Base-by-base conservation (phyloP, 2,113 vertebrate genomes). In the Asarcornis scutulata region DNA sequence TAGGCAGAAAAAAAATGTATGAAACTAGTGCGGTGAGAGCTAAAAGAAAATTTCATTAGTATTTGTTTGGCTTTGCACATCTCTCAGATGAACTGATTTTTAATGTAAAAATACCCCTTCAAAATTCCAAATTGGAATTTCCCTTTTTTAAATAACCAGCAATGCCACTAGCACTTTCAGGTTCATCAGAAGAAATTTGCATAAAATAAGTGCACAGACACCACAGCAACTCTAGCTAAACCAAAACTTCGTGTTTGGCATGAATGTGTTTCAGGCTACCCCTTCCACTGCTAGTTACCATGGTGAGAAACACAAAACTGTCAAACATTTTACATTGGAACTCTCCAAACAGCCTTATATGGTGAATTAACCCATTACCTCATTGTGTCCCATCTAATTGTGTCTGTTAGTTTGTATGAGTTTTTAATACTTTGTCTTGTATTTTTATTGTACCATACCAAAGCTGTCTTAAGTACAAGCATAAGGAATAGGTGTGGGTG, bases 381-480 rank as follows among this genome's bases (percentile, higher is more conserved):
- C 81, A 55, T 40, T 67, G 31, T 75, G 53, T 66, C 42, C 66
- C 72, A 71, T 36, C 23, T 64, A 38, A 48, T 13, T 60, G 23
- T 90, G 60, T n/a, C 26, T 34, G 26, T 83, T 92, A 56, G 17
- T 75, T 93, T 62, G 23, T 81, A 73, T 17, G 0, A 50, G 17
- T 74, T 86, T 68, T 85, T 74, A 55, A 14, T 88, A 71, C 23
- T 89, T 94, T 71, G 46, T 48, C 72, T 88, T 64, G 55, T 21
- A 17, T 86, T 95, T 83, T 88, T 96, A 83, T 67, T 80, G 17
- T 12, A 56, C 56, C 75, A 76, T 77, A 90, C 91, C 95, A 96
- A 93, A 95, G 73, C 40, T 94, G 75, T 94, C 85, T 83, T 93
- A 91, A 56, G 29, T 63, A 56, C 42, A 48, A 48, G 29, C 83